Base-by-base conservation (phyloP, 2,888 invertebrate genomes). In the Drymonia ruficornis region DNA sequence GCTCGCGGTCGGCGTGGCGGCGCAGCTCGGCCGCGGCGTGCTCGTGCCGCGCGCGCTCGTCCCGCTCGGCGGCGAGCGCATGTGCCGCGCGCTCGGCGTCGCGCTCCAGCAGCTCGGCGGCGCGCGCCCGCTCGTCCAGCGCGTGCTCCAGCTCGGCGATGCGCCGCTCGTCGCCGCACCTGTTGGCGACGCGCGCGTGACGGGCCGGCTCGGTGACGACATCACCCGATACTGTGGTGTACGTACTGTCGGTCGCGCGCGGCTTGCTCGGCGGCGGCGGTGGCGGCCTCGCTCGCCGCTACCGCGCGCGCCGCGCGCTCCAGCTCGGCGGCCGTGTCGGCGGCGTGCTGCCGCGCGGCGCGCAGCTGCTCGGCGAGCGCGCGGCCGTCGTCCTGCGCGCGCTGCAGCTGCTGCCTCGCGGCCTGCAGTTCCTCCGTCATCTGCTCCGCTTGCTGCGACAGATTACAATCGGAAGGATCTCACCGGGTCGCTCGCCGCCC, bases 71-170 rank as follows among this genome's bases (percentile, higher is more conserved):
- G 47, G 45, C 15, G 16, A 67, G 52, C 16, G 70, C 67, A 18
- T 53, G 19, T 67, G 62, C 67, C 49, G 70, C 70, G 18, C 56
- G 52, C 49, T 66, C 58, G 48, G 70, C 53, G 59, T 60, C 56
- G 53, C 45, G 49, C 42, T 56, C 49, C 48, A 36, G 52, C 40
- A 45, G 59, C 50, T 61, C 60, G 48, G 67, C 58, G 55, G 63
- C 70, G 40, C 54, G 59, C 11, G 55, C 50, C 8, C 46, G 34
- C 36, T 53, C 60, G n/a, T 46, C 56, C 31, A 53, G 54, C 8
- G 51, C 49, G 8, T 34, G 23, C 19, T 11, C 0, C 38, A 57
- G 46, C 50, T 55, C 55, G 19, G 36, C 56, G 0, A 38, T 15
- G 11, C 19, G 29, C 36, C 8, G 52, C 63, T 9, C 13, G 2